Conservation (phyloP, 2,888 invertebrate genomes). For the Halictus ligatus region DNA sequence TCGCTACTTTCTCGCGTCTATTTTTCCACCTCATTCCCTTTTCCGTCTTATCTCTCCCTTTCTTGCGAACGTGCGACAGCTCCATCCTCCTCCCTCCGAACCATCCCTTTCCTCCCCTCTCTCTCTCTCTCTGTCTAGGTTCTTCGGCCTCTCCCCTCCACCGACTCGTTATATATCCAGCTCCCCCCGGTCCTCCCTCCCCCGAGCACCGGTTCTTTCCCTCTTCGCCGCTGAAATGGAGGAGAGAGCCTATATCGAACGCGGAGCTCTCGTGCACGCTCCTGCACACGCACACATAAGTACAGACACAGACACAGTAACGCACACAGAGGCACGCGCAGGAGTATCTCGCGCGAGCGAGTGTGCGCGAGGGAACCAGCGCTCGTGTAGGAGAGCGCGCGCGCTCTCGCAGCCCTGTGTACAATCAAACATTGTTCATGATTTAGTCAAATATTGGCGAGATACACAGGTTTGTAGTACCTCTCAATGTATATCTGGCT, state of each 20-base stretch:
- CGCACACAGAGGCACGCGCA: not conserved
- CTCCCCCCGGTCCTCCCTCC: not conserved
- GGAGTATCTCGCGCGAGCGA: not conserved
- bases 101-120: not conserved
- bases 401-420: slow-evolving; percentile 70
- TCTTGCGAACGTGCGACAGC: not conserved
- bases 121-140: not conserved
- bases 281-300: not conserved
- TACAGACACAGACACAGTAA: not conserved
- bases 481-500: slow-evolving; percentile 75
- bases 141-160: not conserved
- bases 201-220: not conserved
- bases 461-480: slow-evolving; percentile 83
- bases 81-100: not conserved
- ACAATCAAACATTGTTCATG: slow-evolving; percentile 84
- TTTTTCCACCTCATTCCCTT: slow-evolving; percentile 41
- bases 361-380: slow-evolving; percentile 32
- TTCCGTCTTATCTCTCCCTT: not conserved
- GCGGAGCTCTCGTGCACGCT: slow-evolving; percentile 16
- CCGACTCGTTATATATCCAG: not conserved
- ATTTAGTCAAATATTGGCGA: slow-evolving; percentile 84
- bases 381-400: slow-evolving; percentile 16
- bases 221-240: not conserved
- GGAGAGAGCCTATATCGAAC: slow-evolving; percentile 45
- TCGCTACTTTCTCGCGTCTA: slow-evolving; percentile 29